Base-by-base conservation (phyloP, 1,140 invertebrate species). In the Nixonia krombeini region DNA sequence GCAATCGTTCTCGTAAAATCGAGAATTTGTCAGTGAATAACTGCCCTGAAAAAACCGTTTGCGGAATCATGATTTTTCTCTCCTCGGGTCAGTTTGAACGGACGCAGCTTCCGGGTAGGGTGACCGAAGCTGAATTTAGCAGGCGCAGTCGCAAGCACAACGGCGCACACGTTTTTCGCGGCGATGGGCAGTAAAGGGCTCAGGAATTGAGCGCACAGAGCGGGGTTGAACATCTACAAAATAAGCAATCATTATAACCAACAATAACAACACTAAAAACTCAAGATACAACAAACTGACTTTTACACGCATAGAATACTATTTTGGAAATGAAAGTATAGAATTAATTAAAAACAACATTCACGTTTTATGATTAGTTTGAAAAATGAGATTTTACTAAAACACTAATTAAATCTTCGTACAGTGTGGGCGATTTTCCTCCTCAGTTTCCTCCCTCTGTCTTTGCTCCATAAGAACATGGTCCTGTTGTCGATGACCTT, bases 121-220 rank as follows among this genome's bases (percentile, higher is more conserved):
- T 29, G 9, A n/a, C n/a, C n/a, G 5, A 44, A 4, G 8, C 28
- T n/a, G 0, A 13, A n/a, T 52, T 81, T 86, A 88, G 68, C 87
- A 88, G 26, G 85, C 84, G 73, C 89, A 90, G 74, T 89, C 87
- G 72, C 89, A 90, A 73, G 89, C 87, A 74, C 89, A 90, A 50
- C 87, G 84, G 70, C 87, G 89, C 49, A 90, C 86, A 68, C 89
- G 84, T 62, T 88, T 88, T 41, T 86, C 83, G 28, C 81, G 82
- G 55, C 78, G 84, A 58, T 82, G 80, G 9, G 57, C 49, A 0
- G 67, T 45, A 12, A 84, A 78, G 17, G 79, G 76, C 4, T 88
- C 85, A 7, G 84, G 86, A 61, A 87, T 80, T 25, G 86, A 86
- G 21, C 85, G 84, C 12, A 89, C 84, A 25, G 89, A 90, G 74